A percentile compares a stretch with the other conserved stretches of the same genome.
Evolutionary conservation across 2,113 vertebrate species (phyloP).

Genomic region (Nycticorax nycticorax): DNA sequence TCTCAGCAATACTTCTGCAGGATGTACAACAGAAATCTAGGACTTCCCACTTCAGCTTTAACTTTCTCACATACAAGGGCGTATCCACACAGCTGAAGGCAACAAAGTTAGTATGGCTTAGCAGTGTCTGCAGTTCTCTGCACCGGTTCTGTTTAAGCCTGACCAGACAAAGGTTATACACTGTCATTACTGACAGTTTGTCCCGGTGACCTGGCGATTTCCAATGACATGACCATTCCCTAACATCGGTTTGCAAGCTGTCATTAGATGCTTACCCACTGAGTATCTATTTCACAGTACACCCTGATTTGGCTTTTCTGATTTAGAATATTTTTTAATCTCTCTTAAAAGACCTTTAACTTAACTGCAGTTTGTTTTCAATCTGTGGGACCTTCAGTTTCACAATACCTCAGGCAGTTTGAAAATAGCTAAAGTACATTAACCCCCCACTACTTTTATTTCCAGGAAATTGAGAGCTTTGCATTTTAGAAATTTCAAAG

Average conservation of each 20-base stretch:
- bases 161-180: rapidly evolving
- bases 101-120: not conserved
- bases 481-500: constrained; percentile 20
- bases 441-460: not conserved
- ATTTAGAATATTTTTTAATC: not conserved
- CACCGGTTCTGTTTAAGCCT: not conserved
- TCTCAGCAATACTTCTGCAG: not conserved
- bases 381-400: not conserved
- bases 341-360: not conserved
- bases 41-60: not conserved
- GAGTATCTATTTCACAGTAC: not conserved
- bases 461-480: constrained; percentile 17
- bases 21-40: not conserved
- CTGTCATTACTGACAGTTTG: not conserved
- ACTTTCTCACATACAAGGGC: not conserved
- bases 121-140: not conserved
- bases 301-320: not conserved
- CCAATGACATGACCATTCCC: not conserved
- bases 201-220: not conserved
- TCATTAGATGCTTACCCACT: not conserved
- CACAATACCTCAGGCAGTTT: not conserved
- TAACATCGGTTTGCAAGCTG: not conserved
- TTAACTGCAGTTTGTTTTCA: not conserved
- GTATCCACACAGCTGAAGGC: not conserved
- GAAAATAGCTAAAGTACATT: constrained; percentile 15